Conservation (phyloP, 2,888 invertebrate species). For the Liopterus haemorrhoidalis region DNA sequence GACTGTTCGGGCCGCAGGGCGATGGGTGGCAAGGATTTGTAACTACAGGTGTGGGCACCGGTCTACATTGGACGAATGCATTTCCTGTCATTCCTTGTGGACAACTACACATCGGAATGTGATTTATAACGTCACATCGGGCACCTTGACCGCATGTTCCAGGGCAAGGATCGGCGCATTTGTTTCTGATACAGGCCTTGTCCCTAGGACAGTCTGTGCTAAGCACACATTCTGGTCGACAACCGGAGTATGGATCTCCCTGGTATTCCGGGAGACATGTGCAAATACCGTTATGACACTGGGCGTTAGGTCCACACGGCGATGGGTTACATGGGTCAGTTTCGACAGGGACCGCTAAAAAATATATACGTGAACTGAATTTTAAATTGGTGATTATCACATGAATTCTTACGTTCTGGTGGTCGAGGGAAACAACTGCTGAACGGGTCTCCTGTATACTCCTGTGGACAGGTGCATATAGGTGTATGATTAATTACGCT, state of each 20-base stretch:
- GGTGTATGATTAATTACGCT: constrained; percentile 69
- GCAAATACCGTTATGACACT: constrained; percentile 45
- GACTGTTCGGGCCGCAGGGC: constrained; percentile 69
- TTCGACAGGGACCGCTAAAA: constrained; percentile 42
- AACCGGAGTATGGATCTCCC: constrained; percentile 47
- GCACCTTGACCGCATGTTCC: constrained; percentile 63
- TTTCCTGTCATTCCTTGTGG: constrained; percentile 60
- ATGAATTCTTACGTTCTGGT: constrained; percentile 45
- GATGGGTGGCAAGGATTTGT: constrained; percentile 59
- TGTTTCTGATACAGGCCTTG: constrained; percentile 58
- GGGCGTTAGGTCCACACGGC: constrained; percentile 56
- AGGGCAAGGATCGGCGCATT: constrained; percentile 59
- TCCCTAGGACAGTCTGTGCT: constrained; percentile 60
- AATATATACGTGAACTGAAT: constrained; percentile 8
- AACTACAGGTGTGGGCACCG: constrained; percentile 38
- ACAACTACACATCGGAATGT: constrained; percentile 57
- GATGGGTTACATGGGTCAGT: constrained; percentile 54
- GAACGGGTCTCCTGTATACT: constrained; percentile 73
- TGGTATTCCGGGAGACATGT: constrained; percentile 42
- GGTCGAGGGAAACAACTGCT: constrained; percentile 56
- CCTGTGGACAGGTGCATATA: constrained; percentile 63
- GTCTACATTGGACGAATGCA: constrained; percentile 58
- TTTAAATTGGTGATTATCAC: background rate
- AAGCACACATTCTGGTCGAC: constrained; percentile 59
- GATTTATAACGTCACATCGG: constrained; percentile 52